Evolutionary conservation across 2,888 invertebrate genomes (phyloP).

Genomic region (Perithous albicinctus): DNA sequence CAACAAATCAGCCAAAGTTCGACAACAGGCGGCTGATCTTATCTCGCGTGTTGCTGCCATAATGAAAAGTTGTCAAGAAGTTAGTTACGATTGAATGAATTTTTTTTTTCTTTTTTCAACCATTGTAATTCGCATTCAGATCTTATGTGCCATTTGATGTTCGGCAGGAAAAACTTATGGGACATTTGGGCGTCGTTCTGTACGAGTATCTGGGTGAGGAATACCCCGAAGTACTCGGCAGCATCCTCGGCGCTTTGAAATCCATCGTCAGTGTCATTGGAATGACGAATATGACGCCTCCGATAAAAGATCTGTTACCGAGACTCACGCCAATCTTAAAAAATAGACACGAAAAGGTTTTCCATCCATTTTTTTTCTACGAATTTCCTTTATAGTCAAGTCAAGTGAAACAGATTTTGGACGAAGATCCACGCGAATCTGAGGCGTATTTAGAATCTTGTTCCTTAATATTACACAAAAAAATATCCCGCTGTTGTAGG

Average conservation of each 20-base stretch:
- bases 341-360: constrained; percentile 92
- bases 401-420: no score
- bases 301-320: constrained; percentile 99
- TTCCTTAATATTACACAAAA: no score
- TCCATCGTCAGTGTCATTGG: constrained; percentile 99
- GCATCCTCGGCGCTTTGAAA: constrained; percentile 99
- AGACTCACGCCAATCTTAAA: constrained; percentile 98
- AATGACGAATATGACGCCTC: constrained; percentile 99
- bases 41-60: constrained; percentile 99
- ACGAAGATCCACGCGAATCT: no score
- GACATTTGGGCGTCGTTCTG: constrained; percentile 98
- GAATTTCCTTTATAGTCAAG: no score
- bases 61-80: constrained; percentile 99
- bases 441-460: no score
- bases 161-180: constrained; percentile 97
- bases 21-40: constrained; percentile 99
- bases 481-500: no score
- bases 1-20: constrained; percentile 99
- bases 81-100: constrained; percentile 81
- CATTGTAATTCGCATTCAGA: no score
- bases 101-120: constrained; percentile 30
- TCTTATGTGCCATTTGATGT: constrained; percentile 17
- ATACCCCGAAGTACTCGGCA: constrained; percentile 99
- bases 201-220: constrained; percentile 99
- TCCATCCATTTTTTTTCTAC: not conserved